These are phyloP conservation scores for Meteorus colon DNA, from an alignment of 2,888 invertebrate species.

Conservation along the genomic window DNA sequence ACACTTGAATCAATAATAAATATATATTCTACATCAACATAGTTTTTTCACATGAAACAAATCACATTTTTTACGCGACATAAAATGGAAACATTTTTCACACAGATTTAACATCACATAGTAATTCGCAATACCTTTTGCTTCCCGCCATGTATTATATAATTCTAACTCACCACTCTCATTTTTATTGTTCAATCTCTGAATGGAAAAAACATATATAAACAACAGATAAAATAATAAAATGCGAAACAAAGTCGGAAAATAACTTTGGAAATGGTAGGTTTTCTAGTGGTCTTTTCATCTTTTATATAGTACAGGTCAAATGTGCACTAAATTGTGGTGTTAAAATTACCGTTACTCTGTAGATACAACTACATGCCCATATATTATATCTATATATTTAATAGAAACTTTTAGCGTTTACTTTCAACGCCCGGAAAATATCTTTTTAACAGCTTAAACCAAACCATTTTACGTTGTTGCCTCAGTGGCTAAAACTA, in stretches of 20 bases:
- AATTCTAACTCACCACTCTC: not conserved
- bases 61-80: no score
- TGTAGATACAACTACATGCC: not conserved
- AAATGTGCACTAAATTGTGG: conserved; percentile 31
- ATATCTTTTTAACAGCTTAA: conserved; percentile 47
- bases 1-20: no score
- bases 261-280: not conserved
- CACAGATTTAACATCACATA: no score
- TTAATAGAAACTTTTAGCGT: conserved; percentile 41
- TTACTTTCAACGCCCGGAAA: conserved; percentile 38
- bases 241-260: not conserved
- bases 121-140: no score
- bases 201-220: not conserved
- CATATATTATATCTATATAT: conserved; percentile 14
- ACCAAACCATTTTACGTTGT: conserved; percentile 33
- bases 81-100: no score
- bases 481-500: conserved; percentile 35
- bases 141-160: no score
- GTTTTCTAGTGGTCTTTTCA: not conserved
- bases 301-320: not conserved
- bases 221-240: no score
- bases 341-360: conserved; percentile 22
- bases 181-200: not conserved
- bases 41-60: no score
- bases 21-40: no score